Percentiles rank a stretch among this genome's conserved stretches.
These are phyloP conservation scores for Tichodroma muraria DNA, from an alignment of 2,113 vertebrate species.

Conservation along the genomic window DNA sequence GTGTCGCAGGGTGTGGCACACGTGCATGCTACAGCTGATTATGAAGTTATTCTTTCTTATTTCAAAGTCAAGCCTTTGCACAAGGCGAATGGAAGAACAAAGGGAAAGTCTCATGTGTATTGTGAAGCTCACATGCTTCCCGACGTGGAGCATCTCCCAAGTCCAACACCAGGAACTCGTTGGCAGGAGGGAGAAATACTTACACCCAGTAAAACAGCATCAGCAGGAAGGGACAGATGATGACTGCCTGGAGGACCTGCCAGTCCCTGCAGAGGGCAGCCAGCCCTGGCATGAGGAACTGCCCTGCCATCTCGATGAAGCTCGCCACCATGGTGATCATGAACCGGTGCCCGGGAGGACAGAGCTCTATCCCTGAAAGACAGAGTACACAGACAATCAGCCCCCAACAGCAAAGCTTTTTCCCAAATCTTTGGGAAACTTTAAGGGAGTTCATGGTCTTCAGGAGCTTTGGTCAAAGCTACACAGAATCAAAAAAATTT, in stretches of 20 bases:
- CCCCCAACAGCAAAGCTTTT: not conserved
- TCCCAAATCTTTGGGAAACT: not conserved
- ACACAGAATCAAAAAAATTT: not conserved
- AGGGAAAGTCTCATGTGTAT: not conserved
- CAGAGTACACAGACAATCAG: not conserved
- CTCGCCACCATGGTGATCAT: conserved; percentile 96
- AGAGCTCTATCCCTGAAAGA: conserved; percentile 92
- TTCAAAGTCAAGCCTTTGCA: not conserved
- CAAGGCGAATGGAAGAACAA: not conserved
- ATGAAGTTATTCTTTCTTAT: not conserved
- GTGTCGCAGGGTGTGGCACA: rapidly evolving
- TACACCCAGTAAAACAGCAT: conserved; percentile 93
- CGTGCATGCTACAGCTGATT: not conserved
- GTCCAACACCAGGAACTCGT: not conserved
- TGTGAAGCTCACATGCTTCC: not conserved
- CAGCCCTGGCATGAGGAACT: conserved; percentile 92
- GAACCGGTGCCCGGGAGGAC: conserved; percentile 89
- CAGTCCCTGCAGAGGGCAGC: conserved; percentile 91
- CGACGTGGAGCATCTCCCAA: rapidly evolving
- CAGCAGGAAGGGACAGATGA: conserved; percentile 93
- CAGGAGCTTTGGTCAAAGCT: not conserved
- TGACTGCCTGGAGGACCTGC: conserved; percentile 93
- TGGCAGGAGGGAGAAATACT: conserved; percentile 59
- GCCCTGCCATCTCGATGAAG: conserved; percentile 90
- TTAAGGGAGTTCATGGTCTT: not conserved